Evolutionary conservation across 2,113 vertebrate genomes (phyloP).

Genomic region (Hiodon tergisus): DNA sequence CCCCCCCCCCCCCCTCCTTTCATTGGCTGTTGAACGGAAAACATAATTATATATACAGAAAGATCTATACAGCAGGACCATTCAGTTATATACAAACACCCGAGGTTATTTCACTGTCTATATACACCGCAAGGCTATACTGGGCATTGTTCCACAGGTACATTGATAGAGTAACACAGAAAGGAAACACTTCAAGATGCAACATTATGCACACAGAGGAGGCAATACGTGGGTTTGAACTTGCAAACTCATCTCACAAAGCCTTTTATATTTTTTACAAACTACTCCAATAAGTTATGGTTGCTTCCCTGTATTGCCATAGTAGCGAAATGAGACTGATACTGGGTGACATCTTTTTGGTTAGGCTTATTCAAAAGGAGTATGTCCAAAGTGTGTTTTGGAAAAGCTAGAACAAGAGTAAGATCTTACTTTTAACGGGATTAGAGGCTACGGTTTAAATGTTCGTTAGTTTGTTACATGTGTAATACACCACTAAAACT

Average conservation of each 20-base stretch:
- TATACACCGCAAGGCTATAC: constrained; percentile 52
- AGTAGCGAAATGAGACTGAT: background rate
- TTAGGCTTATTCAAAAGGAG: background rate
- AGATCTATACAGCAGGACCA: constrained; percentile 50
- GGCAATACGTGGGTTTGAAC: constrained; percentile 4
- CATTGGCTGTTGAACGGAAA: constrained; percentile 50
- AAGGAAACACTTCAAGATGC: constrained; percentile 27
- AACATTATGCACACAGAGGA: constrained; percentile 13
- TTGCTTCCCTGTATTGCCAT: background rate
- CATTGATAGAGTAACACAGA: constrained; percentile 34
- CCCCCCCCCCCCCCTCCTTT: too few relatives aligned
- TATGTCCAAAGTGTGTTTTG: background rate
- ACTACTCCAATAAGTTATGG: background rate
- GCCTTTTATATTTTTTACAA: background rate
- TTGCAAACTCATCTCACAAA: background rate
- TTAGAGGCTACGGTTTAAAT: background rate
- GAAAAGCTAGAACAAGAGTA: background rate
- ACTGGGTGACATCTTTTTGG: background rate
- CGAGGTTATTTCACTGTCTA: constrained; percentile 37
- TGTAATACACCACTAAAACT: constrained; percentile 34
- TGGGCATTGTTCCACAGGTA: constrained; percentile 45
- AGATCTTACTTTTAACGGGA: background rate
- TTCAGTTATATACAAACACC: constrained; percentile 27
- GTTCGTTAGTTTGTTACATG: constrained; percentile 2
- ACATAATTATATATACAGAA: constrained; percentile 38